phyloP scores from a whole-genome alignment of 1,140 invertebrate species.

The Harlomillsia oculata region DNA sequence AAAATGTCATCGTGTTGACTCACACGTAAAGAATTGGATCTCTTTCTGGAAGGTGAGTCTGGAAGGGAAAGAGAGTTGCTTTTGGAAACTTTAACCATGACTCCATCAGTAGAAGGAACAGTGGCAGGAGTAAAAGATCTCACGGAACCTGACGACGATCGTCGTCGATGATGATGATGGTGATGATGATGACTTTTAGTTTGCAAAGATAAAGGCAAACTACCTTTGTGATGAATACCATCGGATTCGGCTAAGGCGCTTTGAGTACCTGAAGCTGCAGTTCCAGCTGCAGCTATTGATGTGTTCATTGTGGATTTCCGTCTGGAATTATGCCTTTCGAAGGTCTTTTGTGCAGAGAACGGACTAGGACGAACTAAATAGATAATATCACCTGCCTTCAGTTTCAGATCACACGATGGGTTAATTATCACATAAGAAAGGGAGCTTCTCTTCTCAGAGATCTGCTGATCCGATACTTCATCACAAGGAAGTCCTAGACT shows the following conservation, averaged over 20 bases:
- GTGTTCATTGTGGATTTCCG: constrained; percentile 54
- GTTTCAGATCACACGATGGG: constrained; percentile 89
- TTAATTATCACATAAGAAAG: constrained; percentile 98
- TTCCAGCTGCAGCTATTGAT: constrained; percentile 75
- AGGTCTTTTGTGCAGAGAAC: constrained; percentile 86
- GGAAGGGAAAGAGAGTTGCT: constrained; percentile 79
- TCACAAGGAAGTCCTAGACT: constrained; percentile 76
- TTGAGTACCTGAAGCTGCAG: constrained; percentile 40
- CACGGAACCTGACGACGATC: constrained; percentile 22
- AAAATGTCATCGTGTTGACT: constrained; percentile 63
- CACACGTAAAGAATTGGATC: constrained; percentile 73
- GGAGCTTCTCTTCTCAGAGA: constrained; percentile 68
- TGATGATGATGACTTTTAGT: not conserved
- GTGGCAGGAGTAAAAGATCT: not conserved
- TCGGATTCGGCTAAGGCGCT: no score
- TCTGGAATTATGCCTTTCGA: constrained; percentile 77
- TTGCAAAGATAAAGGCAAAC: not conserved
- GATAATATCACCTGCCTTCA: constrained; percentile 89
- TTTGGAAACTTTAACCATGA: constrained; percentile 48
- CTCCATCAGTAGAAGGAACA: constrained; percentile 26
- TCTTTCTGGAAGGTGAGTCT: constrained; percentile 70
- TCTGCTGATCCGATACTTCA: constrained; percentile 55
- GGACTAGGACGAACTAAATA: constrained; percentile 80
- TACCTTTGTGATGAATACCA: no score
- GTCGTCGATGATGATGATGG: not conserved